These are phyloP conservation scores for Oncorhynchus tshawytscha DNA, from an alignment of 2,113 vertebrate genomes.

Conservation along the genomic window DNA sequence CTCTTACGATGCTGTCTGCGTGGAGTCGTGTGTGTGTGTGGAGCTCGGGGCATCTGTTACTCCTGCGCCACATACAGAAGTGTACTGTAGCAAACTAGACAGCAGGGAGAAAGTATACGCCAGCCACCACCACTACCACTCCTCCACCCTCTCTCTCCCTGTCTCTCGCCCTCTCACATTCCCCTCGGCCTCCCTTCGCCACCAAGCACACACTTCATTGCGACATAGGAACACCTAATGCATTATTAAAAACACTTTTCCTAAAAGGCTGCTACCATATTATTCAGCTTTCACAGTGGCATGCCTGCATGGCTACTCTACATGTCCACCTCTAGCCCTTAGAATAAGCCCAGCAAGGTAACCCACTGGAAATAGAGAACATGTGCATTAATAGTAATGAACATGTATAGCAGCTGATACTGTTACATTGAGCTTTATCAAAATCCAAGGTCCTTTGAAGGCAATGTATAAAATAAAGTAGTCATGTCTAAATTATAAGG, in stretches of 20 bases:
- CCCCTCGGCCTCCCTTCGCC: conserved; percentile 24
- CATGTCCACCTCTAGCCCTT: conserved; percentile 58
- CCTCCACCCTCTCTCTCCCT: background rate
- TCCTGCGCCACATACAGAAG: conserved; percentile 37
- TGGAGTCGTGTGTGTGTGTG: conserved; percentile 40
- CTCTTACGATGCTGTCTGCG: conserved; percentile 51
- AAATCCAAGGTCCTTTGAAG: too few relatives aligned
- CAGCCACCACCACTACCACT: conserved; percentile 2
- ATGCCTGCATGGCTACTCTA: conserved; percentile 53
- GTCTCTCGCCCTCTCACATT: background rate
- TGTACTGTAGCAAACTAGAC: conserved; percentile 38
- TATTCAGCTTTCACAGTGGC: conserved; percentile 68
- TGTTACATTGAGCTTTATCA: background rate
- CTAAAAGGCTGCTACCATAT: conserved; percentile 72
- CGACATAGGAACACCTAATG: conserved; percentile 67
- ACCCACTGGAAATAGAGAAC: conserved; percentile 29
- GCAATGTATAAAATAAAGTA: too few relatives aligned
- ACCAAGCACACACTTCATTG: conserved; percentile 56
- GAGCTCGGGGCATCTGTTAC: conserved; percentile 52
- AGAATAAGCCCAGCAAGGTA: conserved; percentile 38
- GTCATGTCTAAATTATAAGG: too few relatives aligned
- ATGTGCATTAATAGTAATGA: conserved; percentile 3
- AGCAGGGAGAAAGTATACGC: conserved; percentile 23
- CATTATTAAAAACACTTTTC: conserved; percentile 79
- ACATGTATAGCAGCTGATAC: background rate